Evolutionary conservation across 2,797 vertebrate species (phyloP).

Genomic region (Botia almorhae): DNA sequence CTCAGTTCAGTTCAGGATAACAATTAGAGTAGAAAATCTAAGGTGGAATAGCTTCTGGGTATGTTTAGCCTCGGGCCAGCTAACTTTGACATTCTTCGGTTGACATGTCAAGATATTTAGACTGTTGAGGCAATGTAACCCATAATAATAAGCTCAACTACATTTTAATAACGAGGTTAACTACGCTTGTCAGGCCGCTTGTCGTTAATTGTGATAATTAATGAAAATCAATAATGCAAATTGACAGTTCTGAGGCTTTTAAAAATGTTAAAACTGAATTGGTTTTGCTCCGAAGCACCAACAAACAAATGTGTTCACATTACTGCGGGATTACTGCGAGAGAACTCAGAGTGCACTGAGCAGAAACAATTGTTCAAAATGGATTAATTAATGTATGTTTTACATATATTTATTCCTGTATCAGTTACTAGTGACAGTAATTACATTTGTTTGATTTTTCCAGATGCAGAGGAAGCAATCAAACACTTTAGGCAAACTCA

Average conservation of each 20-base stretch:
- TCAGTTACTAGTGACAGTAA: conserved; percentile 80
- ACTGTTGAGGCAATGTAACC: neutral
- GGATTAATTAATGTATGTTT: conserved; percentile 79
- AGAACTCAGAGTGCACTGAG: conserved; percentile 69
- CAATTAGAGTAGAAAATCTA: neutral
- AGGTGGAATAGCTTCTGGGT: neutral
- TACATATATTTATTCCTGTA: conserved; percentile 81
- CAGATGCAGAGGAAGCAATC: conserved; percentile 74
- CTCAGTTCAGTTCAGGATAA: neutral
- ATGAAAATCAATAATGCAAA: conserved; percentile 60
- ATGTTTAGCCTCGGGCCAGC: conserved; percentile 2
- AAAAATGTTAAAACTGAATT: no score
- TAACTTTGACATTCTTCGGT: conserved; percentile 26
- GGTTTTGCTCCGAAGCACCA: no score
- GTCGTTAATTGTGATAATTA: no score
- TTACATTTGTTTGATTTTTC: conserved; percentile 76
- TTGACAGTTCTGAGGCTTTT: conserved; percentile 60
- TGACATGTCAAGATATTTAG: neutral
- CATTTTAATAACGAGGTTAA: conserved; percentile 6
- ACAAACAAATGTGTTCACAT: conserved; percentile 71
- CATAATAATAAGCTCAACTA: conserved; percentile 9
- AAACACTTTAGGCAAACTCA: conserved; percentile 75
- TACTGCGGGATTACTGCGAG: conserved; percentile 69
- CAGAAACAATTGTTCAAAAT: conserved; percentile 81
- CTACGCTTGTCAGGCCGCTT: neutral